phyloP scores from a whole-genome alignment of 2,888 invertebrate genomes.

The Nudaria mundana region DNA sequence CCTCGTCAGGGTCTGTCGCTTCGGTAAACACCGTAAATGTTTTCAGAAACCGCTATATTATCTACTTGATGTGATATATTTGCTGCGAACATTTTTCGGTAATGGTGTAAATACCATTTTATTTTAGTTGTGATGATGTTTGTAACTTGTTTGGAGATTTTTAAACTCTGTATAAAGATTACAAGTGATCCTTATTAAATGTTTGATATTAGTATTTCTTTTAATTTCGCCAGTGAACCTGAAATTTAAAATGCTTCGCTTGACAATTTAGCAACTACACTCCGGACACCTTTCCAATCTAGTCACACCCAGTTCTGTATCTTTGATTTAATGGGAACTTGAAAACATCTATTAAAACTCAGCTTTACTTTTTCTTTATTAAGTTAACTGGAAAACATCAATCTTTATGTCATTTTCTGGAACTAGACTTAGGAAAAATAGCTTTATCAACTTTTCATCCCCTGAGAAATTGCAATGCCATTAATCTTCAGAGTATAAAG shows the following conservation, averaged over 20 bases:
- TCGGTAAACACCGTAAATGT: conserved; percentile 40
- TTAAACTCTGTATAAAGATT: too few relatives aligned
- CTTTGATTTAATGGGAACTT: too few relatives aligned
- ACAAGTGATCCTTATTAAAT: too few relatives aligned
- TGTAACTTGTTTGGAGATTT: too few relatives aligned
- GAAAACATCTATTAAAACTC: too few relatives aligned
- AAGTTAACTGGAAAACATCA: conserved; percentile 54
- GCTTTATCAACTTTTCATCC: conserved; percentile 69
- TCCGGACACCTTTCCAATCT: too few relatives aligned
- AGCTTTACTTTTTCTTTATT: conserved; percentile 31
- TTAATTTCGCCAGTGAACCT: too few relatives aligned
- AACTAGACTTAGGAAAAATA: conserved; percentile 69
- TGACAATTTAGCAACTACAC: not conserved
- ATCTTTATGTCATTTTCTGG: conserved; percentile 70
- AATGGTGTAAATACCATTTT: too few relatives aligned
- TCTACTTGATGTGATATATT: conserved; percentile 10
- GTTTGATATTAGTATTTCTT: too few relatives aligned
- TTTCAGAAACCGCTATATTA: conserved; percentile 24
- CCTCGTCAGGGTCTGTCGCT: conserved; percentile 46
- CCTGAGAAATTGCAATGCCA: conserved; percentile 61
- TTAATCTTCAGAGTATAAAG: conserved; percentile 57
- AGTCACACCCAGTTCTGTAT: too few relatives aligned
- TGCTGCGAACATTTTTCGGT: not conserved
- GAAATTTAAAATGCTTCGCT: too few relatives aligned
- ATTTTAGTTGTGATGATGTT: too few relatives aligned